Base-by-base conservation (phyloP, 2,113 vertebrate genomes). In the Archocentrus centrarchus region DNA sequence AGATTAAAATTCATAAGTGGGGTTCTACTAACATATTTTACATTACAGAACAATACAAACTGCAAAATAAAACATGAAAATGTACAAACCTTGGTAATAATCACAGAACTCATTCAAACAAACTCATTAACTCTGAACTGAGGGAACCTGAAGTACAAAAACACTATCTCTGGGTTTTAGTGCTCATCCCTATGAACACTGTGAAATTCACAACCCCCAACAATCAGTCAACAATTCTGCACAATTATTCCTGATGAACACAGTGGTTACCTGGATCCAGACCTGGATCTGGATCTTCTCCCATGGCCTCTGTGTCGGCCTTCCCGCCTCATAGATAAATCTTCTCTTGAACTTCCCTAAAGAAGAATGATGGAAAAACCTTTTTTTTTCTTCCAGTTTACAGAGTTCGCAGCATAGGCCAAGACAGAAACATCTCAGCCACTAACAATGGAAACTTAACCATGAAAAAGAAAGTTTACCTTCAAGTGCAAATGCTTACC, bases 221-320 rank as follows among this genome's bases (percentile, higher is more conserved):
- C 27, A 70, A 53, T 53, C 44, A 66, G 30, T 47, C 1, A 6
- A 66, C 13, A 66, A n/a, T 15, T 11, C 11, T 57, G 13, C 8
- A 81, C 7, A 58, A 2, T 75, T 10, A 47, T 59, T 1, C 14
- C 3, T 62, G 11, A 77, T 76, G 9, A 79, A 41, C 32, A 62
- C n/a, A 79, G 41, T 7, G 9, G 75, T 95, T 96, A 98, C 97
- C 97, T 96, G 80, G 96, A 97, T 76, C 95, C 94, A 84, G 96
- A 97, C 88, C 96, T 94, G 59, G 97, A 97, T 70, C 97, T 97
- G 59, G 97, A 97, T 70, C 97, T 97, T 87, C 95, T 96, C 87
- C 86, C 96, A 37, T 97, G 96, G 75, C 95, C 93, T 76, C 94
- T 91, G 47, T 97, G 97, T 11, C 96, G 96, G 82, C 93, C 94